Percentiles rank a stretch among this genome's conserved stretches.
phyloP scores from a whole-genome alignment of 2,888 invertebrate genomes.

The Hypomecis atomaria region DNA sequence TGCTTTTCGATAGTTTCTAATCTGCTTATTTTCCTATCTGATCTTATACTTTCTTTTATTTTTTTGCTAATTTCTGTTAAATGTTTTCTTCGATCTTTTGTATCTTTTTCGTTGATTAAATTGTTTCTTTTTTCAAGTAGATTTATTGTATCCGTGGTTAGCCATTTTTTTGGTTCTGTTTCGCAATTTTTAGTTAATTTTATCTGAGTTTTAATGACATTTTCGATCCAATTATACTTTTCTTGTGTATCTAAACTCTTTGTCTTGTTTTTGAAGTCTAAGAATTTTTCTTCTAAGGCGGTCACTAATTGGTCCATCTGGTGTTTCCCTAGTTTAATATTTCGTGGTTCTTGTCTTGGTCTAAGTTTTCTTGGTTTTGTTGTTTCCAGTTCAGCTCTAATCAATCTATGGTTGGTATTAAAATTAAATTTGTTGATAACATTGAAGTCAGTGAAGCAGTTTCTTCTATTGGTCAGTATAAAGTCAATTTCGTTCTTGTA shows the following conservation, averaged over 20 bases:
- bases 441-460: background rate
- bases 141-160: constrained; percentile 15
- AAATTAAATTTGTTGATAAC: constrained; percentile 36
- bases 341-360: constrained; percentile 35
- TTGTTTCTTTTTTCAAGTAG: constrained; percentile 26
- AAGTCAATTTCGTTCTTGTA: background rate
- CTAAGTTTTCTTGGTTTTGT: constrained; percentile 40
- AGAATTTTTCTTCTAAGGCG: background rate
- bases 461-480: background rate
- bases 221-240: constrained; percentile 34
- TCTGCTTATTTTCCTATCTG: constrained; percentile 38
- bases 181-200: background rate
- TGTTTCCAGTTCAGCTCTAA: constrained; percentile 43
- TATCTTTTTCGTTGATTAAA: constrained; percentile 35
- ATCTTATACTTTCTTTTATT: constrained; percentile 44
- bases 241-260: constrained; percentile 32
- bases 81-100: constrained; percentile 36
- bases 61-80: constrained; percentile 35
- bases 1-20: constrained; percentile 34
- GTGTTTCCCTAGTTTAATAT: constrained; percentile 27
- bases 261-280: constrained; percentile 21
- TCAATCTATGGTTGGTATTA: constrained; percentile 45
- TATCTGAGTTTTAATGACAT: constrained; percentile 10
- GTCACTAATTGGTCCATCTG: constrained; percentile 35
- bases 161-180: background rate